phyloP scores from a whole-genome alignment of 1,140 invertebrate genomes.

The Caerostris darwini region DNA sequence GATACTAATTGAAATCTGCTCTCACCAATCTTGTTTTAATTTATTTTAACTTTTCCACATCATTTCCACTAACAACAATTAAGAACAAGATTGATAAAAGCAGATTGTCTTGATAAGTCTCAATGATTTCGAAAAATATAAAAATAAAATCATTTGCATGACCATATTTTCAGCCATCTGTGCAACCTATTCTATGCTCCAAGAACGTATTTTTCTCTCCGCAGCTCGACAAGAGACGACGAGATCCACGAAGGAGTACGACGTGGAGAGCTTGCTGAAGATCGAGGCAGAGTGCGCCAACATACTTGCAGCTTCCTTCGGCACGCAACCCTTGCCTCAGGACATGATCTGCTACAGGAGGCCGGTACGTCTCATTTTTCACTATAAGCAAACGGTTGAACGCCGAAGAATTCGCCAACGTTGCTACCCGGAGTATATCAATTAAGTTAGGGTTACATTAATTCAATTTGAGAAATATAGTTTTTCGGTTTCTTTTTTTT shows the following conservation, averaged over 20 bases:
- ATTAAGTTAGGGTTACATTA: too few species aligned
- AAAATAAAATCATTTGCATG: not conserved
- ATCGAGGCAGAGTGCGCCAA: constrained; percentile 84
- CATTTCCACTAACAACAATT: too few species aligned
- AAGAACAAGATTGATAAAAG: not conserved
- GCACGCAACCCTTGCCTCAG: constrained; percentile 44
- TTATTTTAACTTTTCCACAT: too few species aligned
- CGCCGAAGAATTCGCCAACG: too few species aligned
- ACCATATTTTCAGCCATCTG: too few species aligned
- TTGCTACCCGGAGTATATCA: too few species aligned
- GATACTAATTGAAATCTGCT: too few species aligned
- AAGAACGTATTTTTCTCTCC: not conserved
- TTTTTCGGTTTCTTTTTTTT: too few species aligned
- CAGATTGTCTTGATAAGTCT: not conserved
- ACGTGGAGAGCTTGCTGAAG: constrained; percentile 84
- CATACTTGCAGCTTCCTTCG: constrained; percentile 79
- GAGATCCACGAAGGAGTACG: constrained; percentile 80
- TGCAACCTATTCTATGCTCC: too few species aligned
- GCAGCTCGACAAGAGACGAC: not conserved
- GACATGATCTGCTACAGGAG: constrained; percentile 68
- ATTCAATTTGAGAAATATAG: too few species aligned
- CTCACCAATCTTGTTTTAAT: too few species aligned
- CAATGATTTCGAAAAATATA: not conserved
- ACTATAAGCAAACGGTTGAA: too few species aligned
- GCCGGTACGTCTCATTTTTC: constrained; percentile 22